These are phyloP conservation scores for Podarcis raffonei DNA, from an alignment of 2,113 vertebrate genomes.

Conservation along the genomic window DNA sequence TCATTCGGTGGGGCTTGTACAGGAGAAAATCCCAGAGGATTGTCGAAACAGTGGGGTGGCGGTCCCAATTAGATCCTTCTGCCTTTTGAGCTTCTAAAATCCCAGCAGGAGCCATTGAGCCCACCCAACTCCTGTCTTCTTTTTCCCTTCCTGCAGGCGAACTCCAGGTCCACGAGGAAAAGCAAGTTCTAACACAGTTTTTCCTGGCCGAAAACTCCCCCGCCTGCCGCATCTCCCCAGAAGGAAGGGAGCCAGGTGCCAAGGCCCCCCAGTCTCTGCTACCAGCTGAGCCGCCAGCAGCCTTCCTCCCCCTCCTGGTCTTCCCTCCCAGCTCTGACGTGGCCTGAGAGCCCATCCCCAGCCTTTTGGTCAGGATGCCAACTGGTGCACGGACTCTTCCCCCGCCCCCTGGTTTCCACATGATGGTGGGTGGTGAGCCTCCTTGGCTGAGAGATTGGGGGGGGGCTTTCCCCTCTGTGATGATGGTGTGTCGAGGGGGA, in stretches of 20 bases:
- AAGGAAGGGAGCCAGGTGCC: background rate
- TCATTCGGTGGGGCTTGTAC: too few relatives aligned
- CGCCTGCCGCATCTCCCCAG: background rate
- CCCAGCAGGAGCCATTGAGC: background rate
- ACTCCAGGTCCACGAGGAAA: background rate
- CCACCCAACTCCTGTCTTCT: background rate
- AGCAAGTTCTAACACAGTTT: background rate
- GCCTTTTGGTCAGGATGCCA: background rate
- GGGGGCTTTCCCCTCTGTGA: background rate
- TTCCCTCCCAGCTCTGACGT: background rate
- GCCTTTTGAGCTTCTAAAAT: background rate
- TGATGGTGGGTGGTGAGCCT: too few relatives aligned
- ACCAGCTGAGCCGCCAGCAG: background rate
- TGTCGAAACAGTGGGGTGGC: too few relatives aligned
- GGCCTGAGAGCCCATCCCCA: background rate
- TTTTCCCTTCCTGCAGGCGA: constrained; percentile 18
- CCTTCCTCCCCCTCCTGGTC: background rate
- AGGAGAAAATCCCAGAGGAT: background rate
- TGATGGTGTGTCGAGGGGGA: too few relatives aligned
- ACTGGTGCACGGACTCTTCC: background rate
- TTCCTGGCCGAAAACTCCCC: background rate
- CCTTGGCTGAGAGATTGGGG: too few relatives aligned
- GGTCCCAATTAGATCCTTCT: background rate
- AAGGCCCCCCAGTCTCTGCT: background rate
- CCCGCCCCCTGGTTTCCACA: background rate